Evolutionary conservation across 2,797 vertebrate species (phyloP), one percentile per base, ranked within the genome.

Genomic region (Mormyrops boulengeri): DNA sequence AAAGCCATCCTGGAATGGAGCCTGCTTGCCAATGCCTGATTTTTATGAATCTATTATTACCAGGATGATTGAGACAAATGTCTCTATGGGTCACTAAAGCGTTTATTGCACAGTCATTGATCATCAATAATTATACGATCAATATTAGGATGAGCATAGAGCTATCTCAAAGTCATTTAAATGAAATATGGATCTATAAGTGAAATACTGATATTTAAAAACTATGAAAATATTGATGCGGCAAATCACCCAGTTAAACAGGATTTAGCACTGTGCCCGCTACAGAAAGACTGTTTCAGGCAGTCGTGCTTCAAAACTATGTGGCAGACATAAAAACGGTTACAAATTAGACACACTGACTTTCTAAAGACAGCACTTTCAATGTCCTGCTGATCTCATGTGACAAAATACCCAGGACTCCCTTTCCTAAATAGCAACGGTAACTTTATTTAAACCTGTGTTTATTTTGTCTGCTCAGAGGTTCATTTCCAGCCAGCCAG

Each of bases 41-140:
- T 85, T 47, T 49, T 49, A 85, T 52, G n/a, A 47, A 85, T 52
- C 82, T 49, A 52, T 52, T 85, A 85, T 85, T 85, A 85, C 82
- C 6, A 9, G 44, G 41, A 52, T 85, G 82, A 85, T 52, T 85
- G 38, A 85, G 49, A 85, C 41, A 49, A 50, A 85, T 85, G 82
- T 52, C 49, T 85, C n/a, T 52, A 47, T 47, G 44, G 82, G 82
- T 85, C 82, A 85, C 38, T 85, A 52, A 85, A 85, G 82, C n/a
- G 44, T 49, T 49, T 49, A 85, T 49, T 49, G 22, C 44, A 85
- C 44, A 85, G 49, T 49, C 44, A 50, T 85, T 85, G 82, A 50
- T 49, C 44, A 85, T 52, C 44, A 52, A 52, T 52, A 85, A 85
- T 49, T 47, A 50, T 50, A 12, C n/a, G 11, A 85, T 85, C 82